A percentile compares a stretch with the other conserved stretches of the same genome.
phyloP scores from a whole-genome alignment of 2,888 invertebrate species.

The Agrochola lota region DNA sequence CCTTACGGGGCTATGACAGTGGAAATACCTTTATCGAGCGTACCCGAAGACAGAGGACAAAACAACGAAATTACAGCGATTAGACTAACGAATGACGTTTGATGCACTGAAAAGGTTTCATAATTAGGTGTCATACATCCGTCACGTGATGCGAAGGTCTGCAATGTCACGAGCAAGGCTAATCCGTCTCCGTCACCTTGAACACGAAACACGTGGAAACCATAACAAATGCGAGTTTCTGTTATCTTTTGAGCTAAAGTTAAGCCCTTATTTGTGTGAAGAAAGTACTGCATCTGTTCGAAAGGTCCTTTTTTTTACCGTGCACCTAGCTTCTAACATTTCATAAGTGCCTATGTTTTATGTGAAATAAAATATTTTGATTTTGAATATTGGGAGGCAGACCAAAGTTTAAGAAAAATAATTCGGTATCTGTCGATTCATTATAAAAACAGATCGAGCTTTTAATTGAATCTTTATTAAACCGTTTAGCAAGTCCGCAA shows the following conservation, averaged over 20 bases:
- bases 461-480: neutral
- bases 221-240: constrained; percentile 28
- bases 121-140: constrained; percentile 67
- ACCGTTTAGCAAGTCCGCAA: neutral
- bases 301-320: neutral
- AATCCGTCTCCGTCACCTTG: constrained; percentile 76
- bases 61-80: constrained; percentile 32
- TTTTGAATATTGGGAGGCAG: neutral
- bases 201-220: constrained; percentile 67
- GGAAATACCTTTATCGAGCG: no score
- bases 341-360: neutral
- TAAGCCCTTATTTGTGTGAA: neutral
- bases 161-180: constrained; percentile 81
- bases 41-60: neutral
- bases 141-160: constrained; percentile 66
- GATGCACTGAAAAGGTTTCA: constrained; percentile 76
- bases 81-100: constrained; percentile 50
- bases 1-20: no score
- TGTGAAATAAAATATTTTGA: neutral
- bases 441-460: neutral
- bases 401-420: neutral
- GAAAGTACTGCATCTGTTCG: neutral
- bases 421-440: neutral
- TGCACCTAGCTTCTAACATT: neutral
- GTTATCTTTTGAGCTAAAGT: neutral